Evolutionary conservation across 2,797 vertebrate genomes (phyloP).

Genomic region (Pangasius mekongensis): DNA sequence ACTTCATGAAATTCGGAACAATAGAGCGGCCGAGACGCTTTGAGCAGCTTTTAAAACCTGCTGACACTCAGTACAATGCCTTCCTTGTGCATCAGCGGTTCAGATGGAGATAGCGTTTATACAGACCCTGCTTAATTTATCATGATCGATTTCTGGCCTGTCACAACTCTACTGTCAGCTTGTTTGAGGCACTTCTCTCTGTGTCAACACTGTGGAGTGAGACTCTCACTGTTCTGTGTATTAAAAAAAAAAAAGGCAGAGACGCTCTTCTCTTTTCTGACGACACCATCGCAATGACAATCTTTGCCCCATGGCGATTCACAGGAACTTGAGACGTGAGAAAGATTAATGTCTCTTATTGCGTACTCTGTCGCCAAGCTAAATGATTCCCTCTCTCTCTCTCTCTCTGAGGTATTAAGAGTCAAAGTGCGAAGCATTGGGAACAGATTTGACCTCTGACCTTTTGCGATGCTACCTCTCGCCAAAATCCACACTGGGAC

Average conservation of each 20-base stretch:
- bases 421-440: constrained; percentile 38
- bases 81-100: constrained; percentile 34
- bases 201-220: constrained; percentile 34
- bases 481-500: constrained; percentile 60
- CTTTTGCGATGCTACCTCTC: constrained; percentile 46
- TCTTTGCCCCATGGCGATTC: constrained; percentile 50
- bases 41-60: constrained; percentile 25
- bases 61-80: constrained; percentile 30
- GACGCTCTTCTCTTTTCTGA: constrained; percentile 20
- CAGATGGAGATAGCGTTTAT: constrained; percentile 21
- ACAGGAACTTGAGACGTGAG: constrained; percentile 54
- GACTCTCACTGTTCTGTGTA: constrained; percentile 32
- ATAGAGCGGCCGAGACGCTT: background rate
- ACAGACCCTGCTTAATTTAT: constrained; percentile 47
- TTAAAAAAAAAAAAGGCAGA: constrained; percentile 16
- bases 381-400: constrained; percentile 23
- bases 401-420: constrained; percentile 39
- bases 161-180: constrained; percentile 53
- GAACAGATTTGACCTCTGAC: constrained; percentile 63
- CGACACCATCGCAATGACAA: constrained; percentile 41
- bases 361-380: constrained; percentile 48
- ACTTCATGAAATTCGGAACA: constrained; percentile 69
- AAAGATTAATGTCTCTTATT: constrained; percentile 58
- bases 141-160: constrained; percentile 51
- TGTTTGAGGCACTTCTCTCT: constrained; percentile 41